Base-by-base conservation (phyloP, 2,888 invertebrate species). In the Microdon myrmicae region DNA sequence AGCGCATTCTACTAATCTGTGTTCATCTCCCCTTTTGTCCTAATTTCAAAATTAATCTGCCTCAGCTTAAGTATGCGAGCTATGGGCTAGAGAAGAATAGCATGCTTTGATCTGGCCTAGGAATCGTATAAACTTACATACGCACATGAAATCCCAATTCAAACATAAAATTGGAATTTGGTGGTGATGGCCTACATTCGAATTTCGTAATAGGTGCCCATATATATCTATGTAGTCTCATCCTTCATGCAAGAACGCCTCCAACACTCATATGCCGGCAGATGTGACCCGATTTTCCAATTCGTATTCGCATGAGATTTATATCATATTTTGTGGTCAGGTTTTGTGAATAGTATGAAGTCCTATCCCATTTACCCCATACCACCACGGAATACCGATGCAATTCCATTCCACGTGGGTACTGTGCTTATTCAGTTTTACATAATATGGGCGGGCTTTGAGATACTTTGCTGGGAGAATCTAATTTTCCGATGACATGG, bases 11-110 rank as follows among this genome's bases (percentile, higher is more conserved):
- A 26, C 7, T 48, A 7, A 16, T 29, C 38, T 9, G 16, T 41
- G 39, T 13, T 34, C 16, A 35, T 44, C 43, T 13, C 49, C 56
- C 43, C 58, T 43, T 58, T 64, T 64, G 64, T 64, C 37, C 64
- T 64, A 64, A 64, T 64, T 64, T 64, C 41, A 12, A 58, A 58
- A 64, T 58, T 64, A 64, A 64, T 64, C 64, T 64, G 64, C 51
- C 22, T 32, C 31, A 25, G 25, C 6, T 23, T 5, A 32, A 39
- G 20, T 17, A 26, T n/a, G n/a, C n/a, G n/a, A n/a, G n/a, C n/a
- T n/a, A n/a, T n/a, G n/a, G n/a, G n/a, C n/a, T n/a, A n/a, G n/a
- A n/a, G n/a, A n/a, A n/a, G n/a, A n/a, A n/a, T n/a, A n/a, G n/a
- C n/a, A n/a, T n/a, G n/a, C n/a, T n/a, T n/a, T n/a, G n/a, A n/a